A percentile compares a stretch with the other conserved stretches of the same genome.
Conservation (phyloP, 2,113 vertebrate species). For the Otolemur garnettii region DNA sequence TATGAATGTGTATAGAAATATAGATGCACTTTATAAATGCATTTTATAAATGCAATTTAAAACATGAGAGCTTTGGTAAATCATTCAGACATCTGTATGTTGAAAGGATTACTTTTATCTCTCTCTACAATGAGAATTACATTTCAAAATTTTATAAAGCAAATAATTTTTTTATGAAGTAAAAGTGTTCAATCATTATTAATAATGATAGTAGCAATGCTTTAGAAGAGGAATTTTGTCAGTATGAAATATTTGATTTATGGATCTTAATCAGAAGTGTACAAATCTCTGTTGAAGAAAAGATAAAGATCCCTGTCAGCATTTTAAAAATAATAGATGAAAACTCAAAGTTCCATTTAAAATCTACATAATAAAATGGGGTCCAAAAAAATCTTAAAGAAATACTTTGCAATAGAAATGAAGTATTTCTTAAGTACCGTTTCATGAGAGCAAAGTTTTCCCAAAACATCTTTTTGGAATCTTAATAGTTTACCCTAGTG, state of each 20-base stretch:
- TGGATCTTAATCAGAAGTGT: not conserved
- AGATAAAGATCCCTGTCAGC: not conserved
- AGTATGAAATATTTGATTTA: conserved; percentile 13
- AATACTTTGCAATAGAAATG: not conserved
- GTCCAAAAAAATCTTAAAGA: not conserved
- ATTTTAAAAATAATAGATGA: conserved; percentile 19
- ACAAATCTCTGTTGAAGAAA: not conserved
- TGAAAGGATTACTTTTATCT: conserved; percentile 23
- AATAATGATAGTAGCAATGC: not conserved
- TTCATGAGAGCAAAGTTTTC: not conserved
- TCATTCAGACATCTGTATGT: conserved; percentile 4
- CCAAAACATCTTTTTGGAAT: not conserved
- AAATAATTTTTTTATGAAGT: conserved; percentile 38
- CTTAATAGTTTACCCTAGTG: not conserved
- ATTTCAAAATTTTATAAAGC: not conserved
- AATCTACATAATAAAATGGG: not conserved
- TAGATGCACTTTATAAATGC: not conserved
- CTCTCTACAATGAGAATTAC: not conserved
- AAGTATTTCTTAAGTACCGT: not conserved
- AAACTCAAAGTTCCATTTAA: not conserved
- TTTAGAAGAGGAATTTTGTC: conserved; percentile 42
- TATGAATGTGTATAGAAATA: not conserved
- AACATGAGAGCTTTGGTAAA: conserved; percentile 34
- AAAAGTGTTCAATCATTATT: not conserved
- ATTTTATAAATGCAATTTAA: conserved; percentile 40